Evolutionary conservation across 2,888 invertebrate genomes (phyloP), one percentile per base, ranked within the genome.

Genomic region (Dynastes hyllus): DNA sequence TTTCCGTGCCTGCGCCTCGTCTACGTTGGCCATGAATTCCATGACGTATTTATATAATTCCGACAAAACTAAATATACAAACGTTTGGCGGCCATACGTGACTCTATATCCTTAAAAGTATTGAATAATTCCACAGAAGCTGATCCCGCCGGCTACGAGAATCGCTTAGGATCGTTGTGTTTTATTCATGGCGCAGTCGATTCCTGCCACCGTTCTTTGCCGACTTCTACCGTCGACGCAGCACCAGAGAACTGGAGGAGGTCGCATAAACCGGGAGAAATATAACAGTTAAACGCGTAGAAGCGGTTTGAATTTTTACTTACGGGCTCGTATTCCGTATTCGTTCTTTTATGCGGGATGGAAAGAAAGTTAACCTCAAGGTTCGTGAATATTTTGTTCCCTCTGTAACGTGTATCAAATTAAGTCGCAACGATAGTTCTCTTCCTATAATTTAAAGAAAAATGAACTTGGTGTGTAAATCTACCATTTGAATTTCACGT

Each of bases 111-210:
- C 86, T 85, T 84, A 86, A 85, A 85, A 84, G 87, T 87, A 88
- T 87, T 88, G 87, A 88, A 88, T 88, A 87, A 88, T 88, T 88
- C 86, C 84, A 82, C 27, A 70, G 53, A 82, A 84, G 83, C 84
- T 84, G 82, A 85, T 85, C 83, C 84, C 86, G 85, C 84, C 53
- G 53, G 83, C 86, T 51, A 70, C 13, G 51, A 27, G 69, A 70
- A 70, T 84, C 86, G 86, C 85, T 86, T 86, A 87, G 87, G 87
- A 87, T 87, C 87, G 86, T 86, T 86, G 83, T 87, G 87, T 87
- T 88, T 88, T 88, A 88, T 88, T 88, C 88, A 88, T 88, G 86
- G 83, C 85, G 86, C 4, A 53, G 86, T 86, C 87, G 86, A 87
- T 87, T 86, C 85, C 69, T 70, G 53, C 69, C 16, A 3, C 53